A percentile compares a stretch with the other conserved stretches of the same genome.
These are phyloP conservation scores for Melinaea menophilus DNA, from an alignment of 2,888 invertebrate species.

Conservation along the genomic window DNA sequence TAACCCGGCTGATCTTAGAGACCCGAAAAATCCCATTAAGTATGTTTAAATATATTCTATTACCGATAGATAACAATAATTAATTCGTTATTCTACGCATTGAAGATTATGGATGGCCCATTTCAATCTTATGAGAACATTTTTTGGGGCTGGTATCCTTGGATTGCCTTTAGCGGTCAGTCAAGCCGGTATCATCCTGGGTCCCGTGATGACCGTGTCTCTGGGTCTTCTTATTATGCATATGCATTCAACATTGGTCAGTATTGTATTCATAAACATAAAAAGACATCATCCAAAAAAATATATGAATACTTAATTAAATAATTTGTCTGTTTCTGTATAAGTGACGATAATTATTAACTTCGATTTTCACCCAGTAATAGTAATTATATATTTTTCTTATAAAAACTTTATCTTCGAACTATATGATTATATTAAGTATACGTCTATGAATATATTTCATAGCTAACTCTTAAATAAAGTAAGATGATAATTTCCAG, in stretches of 20 bases:
- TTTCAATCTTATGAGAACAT: conserved; percentile 49
- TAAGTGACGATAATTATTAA: too few relatives aligned
- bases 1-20: conserved; percentile 45
- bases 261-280: not conserved
- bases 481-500: conserved; percentile 38
- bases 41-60: conserved; percentile 22
- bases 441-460: too few relatives aligned
- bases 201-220: conserved; percentile 43
- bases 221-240: conserved; percentile 46
- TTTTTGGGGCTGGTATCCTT: conserved; percentile 52
- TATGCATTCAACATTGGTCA: conserved; percentile 51
- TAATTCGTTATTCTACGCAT: not conserved
- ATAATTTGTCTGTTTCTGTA: too few relatives aligned
- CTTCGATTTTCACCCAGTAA: too few relatives aligned
- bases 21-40: conserved; percentile 44
- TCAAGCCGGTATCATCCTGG: conserved; percentile 50
- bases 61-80: not conserved
- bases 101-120: conserved; percentile 57
- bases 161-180: conserved; percentile 56
- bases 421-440: too few relatives aligned
- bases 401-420: too few relatives aligned
- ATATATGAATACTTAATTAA: too few relatives aligned
- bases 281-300: too few relatives aligned
- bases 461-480: too few relatives aligned
- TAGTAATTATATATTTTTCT: too few relatives aligned